Evolutionary conservation across 2,888 invertebrate genomes (phyloP), one percentile per base, ranked within the genome.

Genomic region (Synergus laeviventris): DNA sequence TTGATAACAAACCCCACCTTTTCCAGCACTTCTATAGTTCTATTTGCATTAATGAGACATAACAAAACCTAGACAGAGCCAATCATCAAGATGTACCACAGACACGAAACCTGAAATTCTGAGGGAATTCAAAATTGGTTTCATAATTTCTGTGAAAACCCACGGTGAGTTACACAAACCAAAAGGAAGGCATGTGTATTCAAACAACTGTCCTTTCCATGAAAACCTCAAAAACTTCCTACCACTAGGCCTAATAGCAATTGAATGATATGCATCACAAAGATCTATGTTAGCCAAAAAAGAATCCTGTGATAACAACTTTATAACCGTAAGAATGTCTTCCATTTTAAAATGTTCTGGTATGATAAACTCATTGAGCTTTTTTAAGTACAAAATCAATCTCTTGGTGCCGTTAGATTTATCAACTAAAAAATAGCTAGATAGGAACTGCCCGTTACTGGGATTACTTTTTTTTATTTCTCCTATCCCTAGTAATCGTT

Each of bases 81-180:
- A 61, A 70, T 73, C 77, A 14, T 80, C 80, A 39, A 79, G 18
- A 36, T 79, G 77, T 45, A 79, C 62, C 5, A 76, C 76, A 8
- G 75, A 77, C 7, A 42, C 36, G 7, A 74, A 39, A 0, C 75
- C 77, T 38, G n/a, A 14, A 0, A 16, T 66, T 11, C 79, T 45
- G 14, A 81, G 60, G 42, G 18, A 18, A 0, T 73, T 60, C 0
- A 78, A 38, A 1, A 82, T 16, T 11, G 78, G 80, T 59, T 81
- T 79, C 56, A 86, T 38, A n/a, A 86, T 49, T 81, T 86, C 85
- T 11, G 85, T 84, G 38, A 86, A 86, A n/a, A 83, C 74, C 73
- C 74, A 85, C 11, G 86, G 84, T 11, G 84, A 83, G 16, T 80
- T 81, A 62, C 79, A 82, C 8, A 86, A 66, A 12, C 85, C 84